phyloP scores from a whole-genome alignment of 2,888 invertebrate species.

The Leptinotarsa haldemani region DNA sequence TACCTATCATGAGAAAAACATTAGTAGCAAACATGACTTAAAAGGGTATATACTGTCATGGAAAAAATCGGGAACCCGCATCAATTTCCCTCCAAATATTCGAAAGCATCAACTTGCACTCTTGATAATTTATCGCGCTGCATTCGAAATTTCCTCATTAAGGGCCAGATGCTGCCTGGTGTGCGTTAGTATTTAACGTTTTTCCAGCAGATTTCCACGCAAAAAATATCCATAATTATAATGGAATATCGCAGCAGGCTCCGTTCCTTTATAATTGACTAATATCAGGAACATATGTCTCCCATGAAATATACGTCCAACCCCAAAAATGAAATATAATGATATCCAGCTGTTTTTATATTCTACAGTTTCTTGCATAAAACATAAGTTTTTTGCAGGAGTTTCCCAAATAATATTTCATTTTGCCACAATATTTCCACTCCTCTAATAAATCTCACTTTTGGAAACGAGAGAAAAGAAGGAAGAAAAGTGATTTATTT shows the following conservation, averaged over 20 bases:
- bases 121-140: slow-evolving; percentile 13
- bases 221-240: slow-evolving; percentile 31
- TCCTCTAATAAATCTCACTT: background rate
- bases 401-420: slow-evolving; percentile 2
- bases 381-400: slow-evolving; percentile 8
- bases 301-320: background rate
- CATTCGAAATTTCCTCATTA: slow-evolving; percentile 25
- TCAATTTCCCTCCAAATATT: background rate
- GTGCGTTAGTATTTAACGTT: slow-evolving; percentile 30
- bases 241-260: slow-evolving; percentile 13
- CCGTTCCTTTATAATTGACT: slow-evolving; percentile 4
- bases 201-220: slow-evolving; percentile 17
- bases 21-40: too few species aligned
- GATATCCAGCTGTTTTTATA: slow-evolving; percentile 12
- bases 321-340: slow-evolving; percentile 1
- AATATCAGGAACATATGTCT: slow-evolving; percentile 14
- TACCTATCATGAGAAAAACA: too few species aligned
- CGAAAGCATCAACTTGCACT: slow-evolving; percentile 2
- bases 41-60: too few species aligned
- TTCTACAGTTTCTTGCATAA: slow-evolving; percentile 16
- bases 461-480: background rate
- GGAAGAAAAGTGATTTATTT: slow-evolving; percentile 36
- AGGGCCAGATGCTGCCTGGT: slow-evolving; percentile 29
- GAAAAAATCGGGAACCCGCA: background rate
- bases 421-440: background rate